These are phyloP conservation scores for Gymnocypris eckloni DNA, from an alignment of 2,797 vertebrate genomes.

Conservation along the genomic window DNA sequence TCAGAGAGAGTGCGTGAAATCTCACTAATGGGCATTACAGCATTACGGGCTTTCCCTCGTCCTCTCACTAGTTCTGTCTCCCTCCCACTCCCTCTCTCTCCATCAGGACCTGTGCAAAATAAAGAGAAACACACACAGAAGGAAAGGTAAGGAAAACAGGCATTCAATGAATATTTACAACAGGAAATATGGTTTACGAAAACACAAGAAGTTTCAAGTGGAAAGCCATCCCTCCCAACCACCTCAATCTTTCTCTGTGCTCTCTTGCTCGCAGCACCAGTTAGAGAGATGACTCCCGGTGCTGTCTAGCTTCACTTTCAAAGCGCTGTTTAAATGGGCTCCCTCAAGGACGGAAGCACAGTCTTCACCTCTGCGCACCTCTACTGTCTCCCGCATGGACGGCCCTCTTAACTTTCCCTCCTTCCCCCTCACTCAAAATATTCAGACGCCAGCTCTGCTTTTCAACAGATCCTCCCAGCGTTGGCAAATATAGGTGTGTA, in stretches of 20 bases:
- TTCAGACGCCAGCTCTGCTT: constrained; percentile 18
- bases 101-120: constrained; percentile 28
- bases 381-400: constrained; percentile 54
- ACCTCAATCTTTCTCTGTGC: constrained; percentile 39
- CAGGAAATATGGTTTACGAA: constrained; percentile 29
- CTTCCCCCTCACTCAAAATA: constrained; percentile 33
- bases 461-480: constrained; percentile 57
- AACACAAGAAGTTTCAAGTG: constrained; percentile 32
- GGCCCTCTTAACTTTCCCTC: constrained; percentile 36
- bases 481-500: constrained; percentile 67
- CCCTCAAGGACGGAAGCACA: constrained; percentile 78
- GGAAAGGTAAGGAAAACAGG: constrained; percentile 52
- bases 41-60: constrained; percentile 74
- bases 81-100: constrained; percentile 62
- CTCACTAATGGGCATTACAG: constrained; percentile 83
- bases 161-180: constrained; percentile 37
- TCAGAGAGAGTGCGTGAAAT: constrained; percentile 82
- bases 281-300: constrained; percentile 82
- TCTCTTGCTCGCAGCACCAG: constrained; percentile 72
- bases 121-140: constrained; percentile 61
- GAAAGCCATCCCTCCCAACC: constrained; percentile 29
- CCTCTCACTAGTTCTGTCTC: constrained; percentile 72
- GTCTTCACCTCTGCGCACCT: constrained; percentile 66
- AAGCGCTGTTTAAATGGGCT: constrained; percentile 79
- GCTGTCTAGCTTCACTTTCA: constrained; percentile 83